These are phyloP conservation scores for Eucriotettix oculatus DNA, from an alignment of 2,888 invertebrate genomes.

Conservation along the genomic window DNA sequence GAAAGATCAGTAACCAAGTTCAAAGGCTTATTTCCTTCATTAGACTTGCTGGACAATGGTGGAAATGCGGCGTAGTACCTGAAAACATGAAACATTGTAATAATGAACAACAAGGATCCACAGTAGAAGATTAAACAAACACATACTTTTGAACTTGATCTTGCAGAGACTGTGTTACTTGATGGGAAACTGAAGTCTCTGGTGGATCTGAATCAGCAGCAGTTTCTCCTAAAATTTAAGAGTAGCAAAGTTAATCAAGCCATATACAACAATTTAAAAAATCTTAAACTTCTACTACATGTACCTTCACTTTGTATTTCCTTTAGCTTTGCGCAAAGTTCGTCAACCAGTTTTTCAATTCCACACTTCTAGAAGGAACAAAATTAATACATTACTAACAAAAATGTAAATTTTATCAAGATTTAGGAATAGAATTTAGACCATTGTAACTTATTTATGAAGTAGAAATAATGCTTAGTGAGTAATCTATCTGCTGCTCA, in stretches of 20 bases:
- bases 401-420: no score
- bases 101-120: no score
- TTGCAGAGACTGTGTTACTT: conserved; percentile 15
- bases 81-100: conserved; percentile 3
- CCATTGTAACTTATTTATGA: no score
- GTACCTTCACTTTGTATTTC: conserved; percentile 36
- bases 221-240: conserved; percentile 8
- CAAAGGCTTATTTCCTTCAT: background rate
- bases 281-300: background rate
- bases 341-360: conserved; percentile 67
- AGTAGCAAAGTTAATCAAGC: background rate
- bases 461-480: no score
- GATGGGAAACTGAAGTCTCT: conserved; percentile 3
- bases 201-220: conserved; percentile 12
- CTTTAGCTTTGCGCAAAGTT: conserved; percentile 61
- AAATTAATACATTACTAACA: background rate
- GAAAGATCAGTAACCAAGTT: conserved; percentile 1
- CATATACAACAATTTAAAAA: background rate
- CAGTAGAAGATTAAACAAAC: background rate
- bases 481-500: no score
- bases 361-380: conserved; percentile 51
- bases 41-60: conserved; percentile 14
- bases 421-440: no score
- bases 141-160: conserved; percentile 24
- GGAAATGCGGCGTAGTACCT: conserved; percentile 30